phyloP scores from a whole-genome alignment of 2,888 invertebrate species.

The Drosophila acutilabella region DNA sequence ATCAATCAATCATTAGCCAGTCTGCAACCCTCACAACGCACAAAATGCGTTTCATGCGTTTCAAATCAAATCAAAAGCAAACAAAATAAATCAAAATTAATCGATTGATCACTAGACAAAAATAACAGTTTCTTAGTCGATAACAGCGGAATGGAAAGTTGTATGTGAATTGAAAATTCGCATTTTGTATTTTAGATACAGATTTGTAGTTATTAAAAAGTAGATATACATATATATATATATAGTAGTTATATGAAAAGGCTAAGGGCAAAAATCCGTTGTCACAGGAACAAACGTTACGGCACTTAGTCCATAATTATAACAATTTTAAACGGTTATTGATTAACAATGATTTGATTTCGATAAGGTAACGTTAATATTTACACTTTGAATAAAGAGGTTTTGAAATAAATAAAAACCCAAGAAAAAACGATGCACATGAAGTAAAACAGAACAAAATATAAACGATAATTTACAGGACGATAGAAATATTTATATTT shows the following conservation, averaged over 20 bases:
- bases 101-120: constrained; percentile 18
- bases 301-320: constrained; percentile 35
- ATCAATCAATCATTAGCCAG: constrained; percentile 38
- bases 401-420: constrained; percentile 32
- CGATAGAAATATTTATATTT: constrained; percentile 45
- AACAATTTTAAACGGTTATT: constrained; percentile 26
- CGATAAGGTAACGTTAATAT: constrained; percentile 31
- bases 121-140: background rate
- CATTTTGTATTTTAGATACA: constrained; percentile 30
- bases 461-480: constrained; percentile 51
- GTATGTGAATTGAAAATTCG: background rate
- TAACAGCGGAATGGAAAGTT: constrained; percentile 4
- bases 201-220: constrained; percentile 2
- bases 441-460: constrained; percentile 54
- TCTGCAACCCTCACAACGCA: constrained; percentile 31
- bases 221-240: background rate
- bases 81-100: background rate
- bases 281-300: constrained; percentile 55
- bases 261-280: constrained; percentile 37
- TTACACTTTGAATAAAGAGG: constrained; percentile 39
- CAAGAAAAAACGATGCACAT: constrained; percentile 58
- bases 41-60: constrained; percentile 47
- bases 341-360: constrained; percentile 27
- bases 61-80: constrained; percentile 30
- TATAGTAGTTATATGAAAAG: constrained; percentile 11